phyloP scores from a whole-genome alignment of 1,140 invertebrate genomes.

The Brachystomella parvula region DNA sequence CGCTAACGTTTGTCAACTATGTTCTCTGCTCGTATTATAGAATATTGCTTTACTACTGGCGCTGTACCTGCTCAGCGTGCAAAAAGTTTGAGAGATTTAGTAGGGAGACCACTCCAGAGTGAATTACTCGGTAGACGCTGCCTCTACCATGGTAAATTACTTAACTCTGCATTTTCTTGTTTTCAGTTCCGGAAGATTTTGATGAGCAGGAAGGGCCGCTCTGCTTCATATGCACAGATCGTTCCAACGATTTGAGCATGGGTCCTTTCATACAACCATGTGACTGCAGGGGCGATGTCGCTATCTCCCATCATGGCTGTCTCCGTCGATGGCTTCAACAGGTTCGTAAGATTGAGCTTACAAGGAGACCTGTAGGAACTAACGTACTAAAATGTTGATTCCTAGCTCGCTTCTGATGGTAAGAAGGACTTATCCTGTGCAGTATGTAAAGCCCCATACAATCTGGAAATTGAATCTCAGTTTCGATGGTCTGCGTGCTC shows the following conservation, averaged over 20 bases:
- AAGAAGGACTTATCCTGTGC: slow-evolving; percentile 50
- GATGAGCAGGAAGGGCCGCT: slow-evolving; percentile 46
- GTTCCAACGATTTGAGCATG: slow-evolving; percentile 58
- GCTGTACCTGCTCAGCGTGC: no score
- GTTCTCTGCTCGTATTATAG: no score
- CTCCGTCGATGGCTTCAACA: slow-evolving; percentile 77
- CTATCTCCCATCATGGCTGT: slow-evolving; percentile 75
- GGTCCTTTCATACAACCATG: slow-evolving; percentile 80
- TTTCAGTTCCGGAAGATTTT: slow-evolving; percentile 7
- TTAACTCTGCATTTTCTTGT: slow-evolving; percentile 2
- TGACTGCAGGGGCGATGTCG: slow-evolving; percentile 79
- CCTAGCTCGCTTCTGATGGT: neutral
- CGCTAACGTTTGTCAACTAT: no score
- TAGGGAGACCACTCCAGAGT: no score
- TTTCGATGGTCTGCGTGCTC: slow-evolving; percentile 68
- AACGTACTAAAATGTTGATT: neutral
- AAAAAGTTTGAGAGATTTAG: no score
- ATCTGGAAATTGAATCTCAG: slow-evolving; percentile 55
- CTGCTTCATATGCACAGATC: slow-evolving; percentile 92
- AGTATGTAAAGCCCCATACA: slow-evolving; percentile 68
- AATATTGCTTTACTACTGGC: no score
- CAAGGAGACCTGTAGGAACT: slow-evolving; percentile 2
- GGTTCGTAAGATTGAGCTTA: slow-evolving; percentile 38
- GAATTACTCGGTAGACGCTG: no score
- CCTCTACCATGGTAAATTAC: no score